These are phyloP conservation scores for Emys orbicularis DNA, from an alignment of 2,797 vertebrate species.

Conservation along the genomic window DNA sequence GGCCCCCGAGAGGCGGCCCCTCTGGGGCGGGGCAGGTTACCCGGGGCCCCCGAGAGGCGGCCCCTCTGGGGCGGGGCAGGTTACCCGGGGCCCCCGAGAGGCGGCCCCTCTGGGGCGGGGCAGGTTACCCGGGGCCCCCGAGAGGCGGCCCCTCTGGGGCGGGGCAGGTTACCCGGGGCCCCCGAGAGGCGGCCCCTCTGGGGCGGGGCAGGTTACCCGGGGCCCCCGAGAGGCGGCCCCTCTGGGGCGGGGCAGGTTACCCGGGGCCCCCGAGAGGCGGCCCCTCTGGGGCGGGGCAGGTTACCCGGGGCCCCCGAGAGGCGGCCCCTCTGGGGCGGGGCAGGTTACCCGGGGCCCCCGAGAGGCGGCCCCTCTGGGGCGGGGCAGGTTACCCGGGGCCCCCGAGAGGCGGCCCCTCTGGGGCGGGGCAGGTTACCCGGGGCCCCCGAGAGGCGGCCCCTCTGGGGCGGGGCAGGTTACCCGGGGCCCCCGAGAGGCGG, in stretches of 20 bases:
- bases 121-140: not conserved
- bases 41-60: not conserved
- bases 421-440: not conserved
- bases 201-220: not conserved
- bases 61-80: no score
- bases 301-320: not conserved
- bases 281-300: no score
- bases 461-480: no score
- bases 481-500: fast-evolving
- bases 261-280: fast-evolving
- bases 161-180: no score
- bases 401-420: not conserved
- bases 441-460: not conserved
- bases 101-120: not conserved
- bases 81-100: fast-evolving
- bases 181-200: no score
- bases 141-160: no score
- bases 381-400: not conserved
- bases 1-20: not conserved
- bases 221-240: not conserved
- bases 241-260: no score
- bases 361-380: no score
- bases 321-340: no score
- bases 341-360: no score
- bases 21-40: not conserved